A percentile compares a stretch with the other conserved stretches of the same genome.
Conservation (phyloP, 2,113 vertebrate genomes). For the Bufo bufo region DNA sequence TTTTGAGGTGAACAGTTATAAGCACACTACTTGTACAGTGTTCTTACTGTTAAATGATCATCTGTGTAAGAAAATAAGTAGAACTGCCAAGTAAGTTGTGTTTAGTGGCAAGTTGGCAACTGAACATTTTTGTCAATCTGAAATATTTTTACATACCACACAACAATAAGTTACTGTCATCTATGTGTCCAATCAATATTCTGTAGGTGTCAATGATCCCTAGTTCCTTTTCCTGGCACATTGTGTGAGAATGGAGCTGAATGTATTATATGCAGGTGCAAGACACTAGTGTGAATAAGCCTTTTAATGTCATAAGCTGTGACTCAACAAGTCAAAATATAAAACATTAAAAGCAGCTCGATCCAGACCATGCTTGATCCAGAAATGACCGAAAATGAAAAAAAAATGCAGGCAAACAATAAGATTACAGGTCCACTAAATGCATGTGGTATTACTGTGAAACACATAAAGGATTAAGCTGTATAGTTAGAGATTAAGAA, state of each 20-base stretch:
- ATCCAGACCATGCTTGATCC: background rate
- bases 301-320: background rate
- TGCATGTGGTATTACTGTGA: slow-evolving; percentile 7
- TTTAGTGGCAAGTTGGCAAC: background rate
- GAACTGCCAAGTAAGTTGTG: background rate
- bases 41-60: background rate
- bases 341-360: background rate
- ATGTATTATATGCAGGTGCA: background rate
- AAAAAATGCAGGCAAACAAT: slow-evolving; percentile 6
- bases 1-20: too few species aligned
- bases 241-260: background rate
- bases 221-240: background rate
- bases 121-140: background rate
- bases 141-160: background rate
- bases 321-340: slow-evolving; percentile 9
- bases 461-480: background rate
- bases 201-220: background rate
- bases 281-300: background rate
- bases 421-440: background rate
- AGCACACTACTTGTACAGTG: background rate
- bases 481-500: slow-evolving; percentile 32
- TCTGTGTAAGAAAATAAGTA: background rate
- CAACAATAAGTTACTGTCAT: background rate
- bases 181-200: background rate
- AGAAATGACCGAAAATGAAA: slow-evolving; percentile 1